Percentiles rank a stretch among this genome's conserved stretches.
Conservation (phyloP, 2,797 vertebrate species). For the Micromesistius poutassou region DNA sequence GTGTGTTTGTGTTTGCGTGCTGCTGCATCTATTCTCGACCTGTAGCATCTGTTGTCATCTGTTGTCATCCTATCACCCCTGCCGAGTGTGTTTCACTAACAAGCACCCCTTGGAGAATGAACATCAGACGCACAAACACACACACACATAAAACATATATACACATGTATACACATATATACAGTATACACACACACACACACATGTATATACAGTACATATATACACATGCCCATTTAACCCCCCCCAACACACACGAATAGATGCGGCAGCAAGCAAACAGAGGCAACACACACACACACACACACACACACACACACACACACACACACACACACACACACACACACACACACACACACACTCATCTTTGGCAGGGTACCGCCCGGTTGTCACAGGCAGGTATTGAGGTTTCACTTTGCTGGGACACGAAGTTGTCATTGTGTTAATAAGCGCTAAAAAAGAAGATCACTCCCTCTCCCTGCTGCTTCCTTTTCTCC, state of each 20-base stretch:
- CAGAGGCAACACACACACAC: too few species aligned
- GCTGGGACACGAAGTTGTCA: conserved; percentile 18
- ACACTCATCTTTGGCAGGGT: conserved; percentile 8
- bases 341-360: background rate
- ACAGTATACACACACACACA: too few species aligned
- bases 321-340: background rate
- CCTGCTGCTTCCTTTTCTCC: background rate
- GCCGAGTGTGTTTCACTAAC: conserved; percentile 31
- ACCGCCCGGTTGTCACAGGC: conserved; percentile 21
- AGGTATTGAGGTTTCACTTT: conserved; percentile 2
- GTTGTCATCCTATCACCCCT: conserved; percentile 51
- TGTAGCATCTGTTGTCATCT: conserved; percentile 45
- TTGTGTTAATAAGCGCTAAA: conserved; percentile 12
- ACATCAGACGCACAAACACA: background rate
- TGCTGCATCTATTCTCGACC: conserved; percentile 37
- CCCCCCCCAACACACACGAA: too few species aligned
- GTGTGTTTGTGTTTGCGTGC: conserved; percentile 8
- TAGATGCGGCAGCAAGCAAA: too few species aligned
- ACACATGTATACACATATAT: background rate
- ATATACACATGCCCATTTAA: too few species aligned
- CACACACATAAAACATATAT: conserved; percentile 11
- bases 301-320: too few species aligned
- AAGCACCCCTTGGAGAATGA: background rate
- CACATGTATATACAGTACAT: too few species aligned
- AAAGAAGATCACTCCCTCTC: conserved; percentile 5